Base-by-base conservation (phyloP, 1,140 invertebrate genomes). In the Drosophila ogumai region DNA sequence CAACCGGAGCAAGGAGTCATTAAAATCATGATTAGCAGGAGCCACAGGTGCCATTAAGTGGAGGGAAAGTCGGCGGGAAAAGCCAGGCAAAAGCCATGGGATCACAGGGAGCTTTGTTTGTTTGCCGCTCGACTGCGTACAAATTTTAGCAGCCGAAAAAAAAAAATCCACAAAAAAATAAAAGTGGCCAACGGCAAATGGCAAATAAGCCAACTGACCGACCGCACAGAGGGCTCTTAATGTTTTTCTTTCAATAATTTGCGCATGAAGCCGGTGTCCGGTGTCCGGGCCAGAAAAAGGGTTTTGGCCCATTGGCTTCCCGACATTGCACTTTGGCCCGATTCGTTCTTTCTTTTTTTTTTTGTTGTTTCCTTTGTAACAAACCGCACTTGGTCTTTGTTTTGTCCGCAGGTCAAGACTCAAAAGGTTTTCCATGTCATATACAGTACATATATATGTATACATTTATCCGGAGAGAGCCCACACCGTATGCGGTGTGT, bases 171-270 rank as follows among this genome's bases (percentile, higher is more conserved):
- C 44, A 25, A n/a, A 47, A 56, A 61, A 34, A 61, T 22, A 54
- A 40, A 77, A 52, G 72, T 80, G 76, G 76, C 58, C 63, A 55
- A 66, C 19, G 72, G 58, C 58, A 79, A 79, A 67, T 68, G 50
- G 49, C 49, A 52, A 54, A 68, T 75, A 80, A 68, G 80, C 79
- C 79, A 77, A 82, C 79, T 74, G 80, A 82, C 67, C 75, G 75
- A 75, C 64, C 69, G 60, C 49, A 64, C 61, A 17, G 34, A 60
- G 38, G 55, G 38, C 63, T 75, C 69, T 61, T 75, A 82, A 82
- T 82, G 75, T 79, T 84, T 84, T 79, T 84, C 75, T 82, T 82
- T 84, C 81, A 79, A 84, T 80, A 82, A 80, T 80, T 81, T 73
- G 36, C 56, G 79, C 60, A 68, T 64, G 61, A 32, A 28, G 38